Evolutionary conservation across 1,140 invertebrate genomes (phyloP).

Genomic region (Pseudomyrmex sp.): DNA sequence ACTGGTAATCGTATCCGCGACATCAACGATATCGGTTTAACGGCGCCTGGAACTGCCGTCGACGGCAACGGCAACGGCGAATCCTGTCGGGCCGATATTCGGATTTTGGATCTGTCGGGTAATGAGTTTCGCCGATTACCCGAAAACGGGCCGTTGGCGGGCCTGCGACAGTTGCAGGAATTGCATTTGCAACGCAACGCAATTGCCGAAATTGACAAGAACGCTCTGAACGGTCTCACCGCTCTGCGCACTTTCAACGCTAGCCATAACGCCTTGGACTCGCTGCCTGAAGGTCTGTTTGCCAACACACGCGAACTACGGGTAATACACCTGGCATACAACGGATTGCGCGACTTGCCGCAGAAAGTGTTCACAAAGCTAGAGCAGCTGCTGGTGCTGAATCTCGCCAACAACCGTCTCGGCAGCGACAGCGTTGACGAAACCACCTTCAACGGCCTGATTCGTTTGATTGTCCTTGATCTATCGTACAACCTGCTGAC

Average conservation of each 20-base stretch:
- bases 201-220: conserved; percentile 91
- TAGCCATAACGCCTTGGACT: conserved; percentile 92
- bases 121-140: conserved; percentile 91
- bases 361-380: conserved; percentile 93
- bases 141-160: conserved; percentile 90
- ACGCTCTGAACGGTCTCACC: conserved; percentile 90
- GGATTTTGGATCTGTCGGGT: conserved; percentile 91
- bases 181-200: conserved; percentile 93
- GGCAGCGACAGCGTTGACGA: conserved; percentile 93
- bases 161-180: conserved; percentile 90
- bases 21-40: conserved; percentile 90
- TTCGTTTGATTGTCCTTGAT: conserved; percentile 93
- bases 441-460: conserved; percentile 93
- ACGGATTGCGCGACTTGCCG: conserved; percentile 92
- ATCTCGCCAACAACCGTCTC: conserved; percentile 94
- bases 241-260: conserved; percentile 93
- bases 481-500: conserved; percentile 94
- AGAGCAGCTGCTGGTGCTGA: conserved; percentile 93
- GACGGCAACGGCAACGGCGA: conserved; percentile 75
- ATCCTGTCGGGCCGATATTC: conserved; percentile 87
- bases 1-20: conserved; percentile 92
- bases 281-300: conserved; percentile 92
- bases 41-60: conserved; percentile 79
- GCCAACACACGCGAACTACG: conserved; percentile 90
- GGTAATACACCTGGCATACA: conserved; percentile 94